Evolutionary conservation across 2,113 vertebrate species (phyloP).

Genomic region (Prionailurus viverrinus): DNA sequence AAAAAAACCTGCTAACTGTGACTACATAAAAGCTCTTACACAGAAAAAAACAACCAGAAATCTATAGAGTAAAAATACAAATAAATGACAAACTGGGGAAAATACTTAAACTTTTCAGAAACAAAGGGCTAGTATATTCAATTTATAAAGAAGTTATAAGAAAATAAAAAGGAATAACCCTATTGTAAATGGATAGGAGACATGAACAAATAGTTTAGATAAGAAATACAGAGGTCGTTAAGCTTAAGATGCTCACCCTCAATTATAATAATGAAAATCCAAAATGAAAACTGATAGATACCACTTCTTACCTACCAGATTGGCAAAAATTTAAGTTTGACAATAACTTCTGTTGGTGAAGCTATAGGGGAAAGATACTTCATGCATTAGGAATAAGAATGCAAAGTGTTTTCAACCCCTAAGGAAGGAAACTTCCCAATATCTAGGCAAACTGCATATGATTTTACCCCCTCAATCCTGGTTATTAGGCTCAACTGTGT

Average conservation of each 20-base stretch:
- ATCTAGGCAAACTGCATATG: background rate
- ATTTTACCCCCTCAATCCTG: background rate
- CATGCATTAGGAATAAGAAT: background rate
- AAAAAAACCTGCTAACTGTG: background rate
- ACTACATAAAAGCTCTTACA: background rate
- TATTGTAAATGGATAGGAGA: background rate
- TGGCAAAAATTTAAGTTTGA: background rate
- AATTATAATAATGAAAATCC: background rate
- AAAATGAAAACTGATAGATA: background rate
- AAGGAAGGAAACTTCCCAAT: background rate
- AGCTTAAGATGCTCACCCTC: background rate
- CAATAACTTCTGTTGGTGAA: background rate
- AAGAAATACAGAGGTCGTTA: background rate
- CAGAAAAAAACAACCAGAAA: background rate
- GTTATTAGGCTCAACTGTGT: background rate
- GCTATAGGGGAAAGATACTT: background rate
- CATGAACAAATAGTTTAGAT: background rate
- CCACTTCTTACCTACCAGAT: background rate
- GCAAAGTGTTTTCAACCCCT: background rate
- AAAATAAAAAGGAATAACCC: background rate
- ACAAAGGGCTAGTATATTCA: background rate
- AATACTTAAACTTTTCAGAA: background rate
- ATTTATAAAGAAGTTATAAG: background rate
- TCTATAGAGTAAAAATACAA: background rate
- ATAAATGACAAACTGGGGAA: background rate